phyloP scores from a whole-genome alignment of 2,888 invertebrate species.

The Ochropacha duplaris region DNA sequence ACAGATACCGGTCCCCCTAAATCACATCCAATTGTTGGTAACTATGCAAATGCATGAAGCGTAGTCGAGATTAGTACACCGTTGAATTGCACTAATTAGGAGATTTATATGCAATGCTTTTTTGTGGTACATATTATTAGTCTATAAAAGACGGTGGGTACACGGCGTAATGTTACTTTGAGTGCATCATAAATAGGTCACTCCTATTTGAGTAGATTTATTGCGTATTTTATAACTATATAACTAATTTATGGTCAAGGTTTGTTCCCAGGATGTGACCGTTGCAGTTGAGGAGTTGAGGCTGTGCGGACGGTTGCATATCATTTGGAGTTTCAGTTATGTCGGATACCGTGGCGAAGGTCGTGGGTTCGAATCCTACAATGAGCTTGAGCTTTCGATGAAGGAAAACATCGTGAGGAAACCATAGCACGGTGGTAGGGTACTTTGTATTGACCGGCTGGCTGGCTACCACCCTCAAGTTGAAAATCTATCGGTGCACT shows the following conservation, averaged over 20 bases:
- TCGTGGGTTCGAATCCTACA: too few species aligned
- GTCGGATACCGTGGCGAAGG: too few species aligned
- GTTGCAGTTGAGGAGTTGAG: conserved; percentile 18
- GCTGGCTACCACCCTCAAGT: too few species aligned
- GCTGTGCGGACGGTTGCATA: background rate
- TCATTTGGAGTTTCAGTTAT: too few species aligned
- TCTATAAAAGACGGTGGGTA: conserved; percentile 64
- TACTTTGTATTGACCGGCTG: too few species aligned
- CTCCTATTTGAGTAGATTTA: conserved; percentile 77
- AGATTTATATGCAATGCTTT: conserved; percentile 81
- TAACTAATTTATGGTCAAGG: conserved; percentile 68
- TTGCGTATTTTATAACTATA: conserved; percentile 67
- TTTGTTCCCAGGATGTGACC: conserved; percentile 53
- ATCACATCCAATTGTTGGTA: conserved; percentile 71
- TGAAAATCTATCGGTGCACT: too few species aligned
- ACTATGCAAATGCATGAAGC: conserved; percentile 69
- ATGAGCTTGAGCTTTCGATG: too few species aligned
- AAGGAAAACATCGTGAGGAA: too few species aligned
- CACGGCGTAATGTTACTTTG: conserved; percentile 68
- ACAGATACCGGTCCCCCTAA: conserved; percentile 63
- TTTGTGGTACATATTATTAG: conserved; percentile 79
- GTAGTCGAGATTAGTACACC: conserved; percentile 70
- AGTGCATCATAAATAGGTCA: conserved; percentile 71
- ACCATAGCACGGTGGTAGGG: too few species aligned
- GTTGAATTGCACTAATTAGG: conserved; percentile 77